These are phyloP conservation scores for Ridgeia piscesae DNA, from an alignment of 1,140 invertebrate genomes.

Conservation along the genomic window DNA sequence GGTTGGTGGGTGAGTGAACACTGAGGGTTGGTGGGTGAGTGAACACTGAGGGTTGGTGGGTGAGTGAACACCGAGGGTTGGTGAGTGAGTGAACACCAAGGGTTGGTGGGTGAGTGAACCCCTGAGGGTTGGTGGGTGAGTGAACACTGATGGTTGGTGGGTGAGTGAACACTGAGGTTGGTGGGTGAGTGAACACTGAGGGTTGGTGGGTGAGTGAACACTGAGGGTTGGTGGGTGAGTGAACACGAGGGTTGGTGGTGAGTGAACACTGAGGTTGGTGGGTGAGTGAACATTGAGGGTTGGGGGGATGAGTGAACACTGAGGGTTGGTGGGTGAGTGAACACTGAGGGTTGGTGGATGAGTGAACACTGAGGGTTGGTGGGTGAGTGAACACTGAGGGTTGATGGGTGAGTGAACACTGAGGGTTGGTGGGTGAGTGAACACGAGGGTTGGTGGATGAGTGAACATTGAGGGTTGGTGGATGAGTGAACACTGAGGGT, in stretches of 20 bases:
- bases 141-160: background rate
- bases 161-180: background rate
- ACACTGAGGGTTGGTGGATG: background rate
- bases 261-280: background rate
- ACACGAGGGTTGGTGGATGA: background rate
- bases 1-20: background rate
- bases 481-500: background rate
- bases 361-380: background rate
- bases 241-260: background rate
- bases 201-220: background rate
- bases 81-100: background rate
- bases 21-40: background rate
- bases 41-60: background rate
- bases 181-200: background rate
- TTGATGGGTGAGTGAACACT: background rate
- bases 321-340: background rate
- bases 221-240: background rate
- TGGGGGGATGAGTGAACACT: background rate
- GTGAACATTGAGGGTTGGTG: background rate
- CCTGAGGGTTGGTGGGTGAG: background rate
- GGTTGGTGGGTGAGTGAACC: background rate
- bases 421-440: background rate
- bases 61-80: background rate
- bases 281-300: background rate
- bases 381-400: background rate